phyloP scores from a whole-genome alignment of 2,113 vertebrate species.

The Syrrhaptes paradoxus region DNA sequence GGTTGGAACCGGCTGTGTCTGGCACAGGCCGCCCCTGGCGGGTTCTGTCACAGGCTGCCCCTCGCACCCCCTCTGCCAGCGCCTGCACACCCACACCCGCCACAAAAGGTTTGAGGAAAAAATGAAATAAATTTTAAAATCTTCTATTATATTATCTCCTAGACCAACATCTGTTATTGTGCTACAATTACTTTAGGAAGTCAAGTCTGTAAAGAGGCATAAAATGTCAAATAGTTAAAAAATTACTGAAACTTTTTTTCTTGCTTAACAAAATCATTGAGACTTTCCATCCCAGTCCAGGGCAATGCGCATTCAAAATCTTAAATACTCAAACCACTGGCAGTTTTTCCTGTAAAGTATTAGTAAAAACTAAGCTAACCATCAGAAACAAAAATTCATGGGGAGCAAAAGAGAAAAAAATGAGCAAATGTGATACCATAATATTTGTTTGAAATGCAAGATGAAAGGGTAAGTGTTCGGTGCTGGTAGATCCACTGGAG shows the following conservation, averaged over 20 bases:
- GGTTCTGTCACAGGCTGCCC: no score
- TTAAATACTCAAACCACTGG: neutral
- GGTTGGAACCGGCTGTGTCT: fast-evolving
- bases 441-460: neutral
- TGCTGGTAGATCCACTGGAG: neutral
- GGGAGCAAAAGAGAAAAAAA: neutral
- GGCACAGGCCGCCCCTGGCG: no score
- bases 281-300: neutral
- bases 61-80: fast-evolving
- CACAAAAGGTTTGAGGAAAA: neutral
- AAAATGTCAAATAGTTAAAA: neutral
- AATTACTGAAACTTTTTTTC: fast-evolving
- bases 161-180: neutral
- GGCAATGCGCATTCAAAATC: neutral
- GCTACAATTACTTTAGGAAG: neutral
- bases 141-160: neutral
- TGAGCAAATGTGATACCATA: neutral
- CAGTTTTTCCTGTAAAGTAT: neutral
- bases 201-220: neutral
- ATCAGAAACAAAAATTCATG: neutral
- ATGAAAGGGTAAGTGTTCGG: neutral
- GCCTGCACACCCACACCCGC: fast-evolving
- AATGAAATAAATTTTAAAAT: neutral
- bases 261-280: neutral
- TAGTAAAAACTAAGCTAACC: neutral